phyloP scores from a whole-genome alignment of 2,113 vertebrate genomes.

The Ictalurus punctatus region DNA sequence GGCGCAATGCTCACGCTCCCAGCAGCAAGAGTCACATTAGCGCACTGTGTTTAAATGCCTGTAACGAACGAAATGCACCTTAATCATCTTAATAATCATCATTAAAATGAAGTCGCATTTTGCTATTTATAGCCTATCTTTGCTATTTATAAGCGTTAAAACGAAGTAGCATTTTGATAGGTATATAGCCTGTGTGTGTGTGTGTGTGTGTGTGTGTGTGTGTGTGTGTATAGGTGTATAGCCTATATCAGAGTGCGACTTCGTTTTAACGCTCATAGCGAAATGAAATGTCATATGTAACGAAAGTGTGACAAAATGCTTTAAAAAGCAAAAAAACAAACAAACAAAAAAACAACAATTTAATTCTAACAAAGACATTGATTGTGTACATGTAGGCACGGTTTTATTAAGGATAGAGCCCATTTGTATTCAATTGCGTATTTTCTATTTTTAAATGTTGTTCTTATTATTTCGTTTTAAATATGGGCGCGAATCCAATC shows the following conservation, averaged over 20 bases:
- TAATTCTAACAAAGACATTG: background rate
- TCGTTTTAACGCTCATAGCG: slow-evolving; percentile 50
- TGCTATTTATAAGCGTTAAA: too few species aligned
- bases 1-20: background rate
- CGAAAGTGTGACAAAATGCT: background rate
- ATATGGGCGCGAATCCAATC: background rate
- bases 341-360: background rate
- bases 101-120: background rate
- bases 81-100: background rate
- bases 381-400: background rate
- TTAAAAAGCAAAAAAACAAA: too few species aligned
- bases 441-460: background rate
- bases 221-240: too few species aligned
- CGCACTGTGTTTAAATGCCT: background rate
- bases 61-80: background rate
- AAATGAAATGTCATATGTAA: slow-evolving; percentile 44
- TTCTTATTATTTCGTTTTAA: background rate
- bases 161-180: too few species aligned
- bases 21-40: background rate
- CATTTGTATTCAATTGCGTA: background rate
- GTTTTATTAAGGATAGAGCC: background rate
- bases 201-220: too few species aligned
- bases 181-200: too few species aligned
- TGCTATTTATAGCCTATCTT: too few species aligned
- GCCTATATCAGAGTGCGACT: background rate